Evolutionary conservation across 1,140 invertebrate genomes (phyloP).

Genomic region (Pectinophora gossypiella): DNA sequence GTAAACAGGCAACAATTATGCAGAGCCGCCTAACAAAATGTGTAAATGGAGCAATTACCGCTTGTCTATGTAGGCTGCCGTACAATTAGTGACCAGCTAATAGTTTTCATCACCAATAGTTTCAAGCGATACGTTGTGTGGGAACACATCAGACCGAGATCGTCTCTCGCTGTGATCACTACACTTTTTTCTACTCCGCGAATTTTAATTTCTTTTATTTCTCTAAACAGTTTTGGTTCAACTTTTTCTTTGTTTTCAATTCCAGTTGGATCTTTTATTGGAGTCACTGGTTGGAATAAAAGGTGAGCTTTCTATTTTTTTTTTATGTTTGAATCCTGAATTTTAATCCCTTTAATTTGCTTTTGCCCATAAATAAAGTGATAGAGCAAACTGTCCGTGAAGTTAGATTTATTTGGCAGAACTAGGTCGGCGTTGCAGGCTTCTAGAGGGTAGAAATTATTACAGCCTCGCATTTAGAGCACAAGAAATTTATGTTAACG

Average conservation of each 20-base stretch:
- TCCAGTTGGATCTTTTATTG: constrained; percentile 13
- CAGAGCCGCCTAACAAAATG: constrained; percentile 64
- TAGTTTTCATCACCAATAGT: constrained; percentile 70
- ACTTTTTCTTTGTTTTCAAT: constrained; percentile 9
- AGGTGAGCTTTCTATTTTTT: constrained; percentile 17
- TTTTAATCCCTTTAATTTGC: not conserved
- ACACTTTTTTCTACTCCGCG: constrained; percentile 12
- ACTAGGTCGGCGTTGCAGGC: constrained; percentile 27
- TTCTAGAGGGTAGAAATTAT: constrained; percentile 22
- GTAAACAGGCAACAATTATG: constrained; percentile 70
- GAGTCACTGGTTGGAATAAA: constrained; percentile 5
- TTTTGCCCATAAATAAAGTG: constrained; percentile 10
- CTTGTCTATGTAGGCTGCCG: constrained; percentile 60
- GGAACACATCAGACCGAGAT: constrained; percentile 48
- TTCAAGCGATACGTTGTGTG: constrained; percentile 35
- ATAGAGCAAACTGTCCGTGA: constrained; percentile 14
- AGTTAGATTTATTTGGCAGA: constrained; percentile 34
- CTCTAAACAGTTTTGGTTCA: constrained; percentile 4
- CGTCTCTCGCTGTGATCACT: constrained; percentile 50
- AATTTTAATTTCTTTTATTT: constrained; percentile 14
- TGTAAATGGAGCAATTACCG: constrained; percentile 74
- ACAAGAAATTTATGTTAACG: constrained; percentile 34
- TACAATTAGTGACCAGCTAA: constrained; percentile 71
- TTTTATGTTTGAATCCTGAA: constrained; percentile 7
- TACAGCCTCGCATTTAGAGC: constrained; percentile 24